Percentiles rank a stretch among this genome's conserved stretches.
These are phyloP conservation scores for Apotomis betuletana DNA, from an alignment of 2,888 invertebrate genomes.

Conservation along the genomic window DNA sequence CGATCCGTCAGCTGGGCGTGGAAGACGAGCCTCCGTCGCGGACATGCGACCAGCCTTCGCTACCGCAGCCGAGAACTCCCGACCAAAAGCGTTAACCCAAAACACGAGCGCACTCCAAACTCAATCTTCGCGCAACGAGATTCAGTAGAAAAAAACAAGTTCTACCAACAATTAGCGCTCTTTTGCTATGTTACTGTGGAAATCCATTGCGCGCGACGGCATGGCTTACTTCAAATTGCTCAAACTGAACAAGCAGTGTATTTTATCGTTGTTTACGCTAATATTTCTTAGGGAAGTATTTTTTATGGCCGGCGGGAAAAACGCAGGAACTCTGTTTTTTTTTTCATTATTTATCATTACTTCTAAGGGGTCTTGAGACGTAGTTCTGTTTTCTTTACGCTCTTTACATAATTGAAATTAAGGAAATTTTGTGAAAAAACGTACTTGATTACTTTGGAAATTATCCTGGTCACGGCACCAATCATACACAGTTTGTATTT, in stretches of 20 bases:
- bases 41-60: not conserved
- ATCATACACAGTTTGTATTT: not conserved
- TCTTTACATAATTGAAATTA: too few species aligned
- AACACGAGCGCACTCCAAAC: not conserved
- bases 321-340: too few species aligned
- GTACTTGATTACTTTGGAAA: too few species aligned
- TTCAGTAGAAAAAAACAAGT: not conserved
- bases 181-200: not conserved
- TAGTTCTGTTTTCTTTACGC: too few species aligned
- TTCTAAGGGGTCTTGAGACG: too few species aligned
- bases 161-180: not conserved
- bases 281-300: not conserved
- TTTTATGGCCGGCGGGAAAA: too few species aligned
- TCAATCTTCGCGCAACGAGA: not conserved
- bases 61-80: constrained; percentile 43
- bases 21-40: constrained; percentile 71
- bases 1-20: constrained; percentile 65
- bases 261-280: not conserved
- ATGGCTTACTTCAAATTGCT: not conserved
- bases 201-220: not conserved
- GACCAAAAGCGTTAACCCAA: constrained; percentile 11
- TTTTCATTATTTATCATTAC: too few species aligned
- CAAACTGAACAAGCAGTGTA: not conserved
- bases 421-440: too few species aligned
- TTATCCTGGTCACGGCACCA: not conserved